Evolutionary conservation across 2,888 invertebrate species (phyloP).

Genomic region (Frankliniella intonsa): DNA sequence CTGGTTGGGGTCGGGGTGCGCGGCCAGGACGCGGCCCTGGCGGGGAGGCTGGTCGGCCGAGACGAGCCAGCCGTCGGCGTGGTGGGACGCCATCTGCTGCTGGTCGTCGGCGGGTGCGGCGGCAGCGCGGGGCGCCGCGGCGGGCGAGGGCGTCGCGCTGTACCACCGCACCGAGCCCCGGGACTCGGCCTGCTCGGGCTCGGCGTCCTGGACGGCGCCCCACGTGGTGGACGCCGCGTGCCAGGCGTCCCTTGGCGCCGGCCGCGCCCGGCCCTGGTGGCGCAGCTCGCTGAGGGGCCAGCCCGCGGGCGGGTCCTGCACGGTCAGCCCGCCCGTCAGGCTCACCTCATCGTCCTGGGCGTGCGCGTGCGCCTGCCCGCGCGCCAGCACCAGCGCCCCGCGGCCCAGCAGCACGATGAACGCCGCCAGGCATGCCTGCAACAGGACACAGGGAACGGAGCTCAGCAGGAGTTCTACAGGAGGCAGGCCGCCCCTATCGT

Average conservation of each 20-base stretch:
- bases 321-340: slow-evolving; percentile 32
- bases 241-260: no score
- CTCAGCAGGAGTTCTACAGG: neutral
- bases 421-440: slow-evolving; percentile 8
- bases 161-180: neutral
- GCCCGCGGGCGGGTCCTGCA: slow-evolving; percentile 35
- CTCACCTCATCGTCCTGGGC: neutral
- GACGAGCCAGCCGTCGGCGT: neutral
- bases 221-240: no score
- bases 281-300: slow-evolving; percentile 35
- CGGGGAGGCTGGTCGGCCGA: neutral
- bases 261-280: no score
- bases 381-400: neutral
- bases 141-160: neutral
- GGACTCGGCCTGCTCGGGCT: neutral
- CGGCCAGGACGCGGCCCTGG: neutral
- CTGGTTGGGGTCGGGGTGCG: neutral
- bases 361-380: neutral
- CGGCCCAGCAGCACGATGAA: neutral
- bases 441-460: neutral
- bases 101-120: neutral
- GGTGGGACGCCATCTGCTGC: neutral
- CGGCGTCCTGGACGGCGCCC: neutral
- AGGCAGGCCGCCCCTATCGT: neutral
- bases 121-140: neutral